Conservation (phyloP, 2,113 vertebrate species). For the Tachuris rubrigastra region DNA sequence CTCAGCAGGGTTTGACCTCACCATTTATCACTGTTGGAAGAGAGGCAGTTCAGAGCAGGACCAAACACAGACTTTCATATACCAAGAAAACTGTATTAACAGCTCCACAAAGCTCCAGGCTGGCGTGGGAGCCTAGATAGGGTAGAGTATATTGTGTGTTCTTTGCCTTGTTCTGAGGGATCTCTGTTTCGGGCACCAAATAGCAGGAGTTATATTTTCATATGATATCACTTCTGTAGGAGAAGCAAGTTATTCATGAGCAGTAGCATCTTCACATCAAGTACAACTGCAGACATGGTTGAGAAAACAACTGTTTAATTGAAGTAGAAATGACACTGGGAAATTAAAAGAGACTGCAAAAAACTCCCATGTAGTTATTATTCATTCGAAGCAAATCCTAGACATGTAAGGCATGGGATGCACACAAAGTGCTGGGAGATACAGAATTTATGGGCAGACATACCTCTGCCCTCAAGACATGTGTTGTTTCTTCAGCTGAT, state of each 20-base stretch:
- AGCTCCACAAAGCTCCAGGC: neutral
- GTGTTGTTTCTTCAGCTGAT: neutral
- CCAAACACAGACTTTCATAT: neutral
- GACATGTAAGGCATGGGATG: neutral
- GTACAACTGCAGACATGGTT: neutral
- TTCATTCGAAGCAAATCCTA: neutral
- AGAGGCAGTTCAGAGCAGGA: neutral
- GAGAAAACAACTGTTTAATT: neutral
- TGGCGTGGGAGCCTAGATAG: fast-evolving
- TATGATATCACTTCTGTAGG: neutral
- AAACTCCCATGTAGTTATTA: neutral
- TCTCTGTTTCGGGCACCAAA: neutral
- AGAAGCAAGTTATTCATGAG: conserved; percentile 4
- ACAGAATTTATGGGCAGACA: neutral
- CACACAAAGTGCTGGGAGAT: neutral
- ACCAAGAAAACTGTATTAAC: neutral
- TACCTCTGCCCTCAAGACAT: neutral
- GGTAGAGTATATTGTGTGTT: neutral
- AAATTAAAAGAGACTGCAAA: neutral
- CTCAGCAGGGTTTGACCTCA: neutral
- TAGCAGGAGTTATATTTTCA: neutral
- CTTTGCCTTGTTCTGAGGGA: neutral
- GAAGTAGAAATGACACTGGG: neutral
- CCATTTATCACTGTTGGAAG: neutral
- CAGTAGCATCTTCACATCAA: neutral